Evolutionary conservation across 2,888 invertebrate genomes (phyloP).

Genomic region (Epinotia demarniana): DNA sequence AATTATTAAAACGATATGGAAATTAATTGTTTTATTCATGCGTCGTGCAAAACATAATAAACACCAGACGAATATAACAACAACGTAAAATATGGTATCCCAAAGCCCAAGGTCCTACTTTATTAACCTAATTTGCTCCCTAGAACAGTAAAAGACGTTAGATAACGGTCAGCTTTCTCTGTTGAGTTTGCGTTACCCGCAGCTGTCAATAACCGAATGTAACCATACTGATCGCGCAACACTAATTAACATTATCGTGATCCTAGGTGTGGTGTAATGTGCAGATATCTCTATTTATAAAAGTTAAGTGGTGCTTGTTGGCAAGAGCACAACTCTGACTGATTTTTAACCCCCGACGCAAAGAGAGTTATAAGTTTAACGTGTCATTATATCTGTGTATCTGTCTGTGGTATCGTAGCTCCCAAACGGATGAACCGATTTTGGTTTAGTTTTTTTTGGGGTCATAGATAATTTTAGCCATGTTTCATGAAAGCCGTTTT

Average conservation of each 20-base stretch:
- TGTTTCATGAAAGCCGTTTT: too few relatives aligned
- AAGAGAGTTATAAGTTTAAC: too few relatives aligned
- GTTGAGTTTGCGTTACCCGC: constrained; percentile 6
- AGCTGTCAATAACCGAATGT: constrained; percentile 33
- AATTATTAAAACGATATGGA: constrained; percentile 8
- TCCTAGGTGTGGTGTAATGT: constrained; percentile 21
- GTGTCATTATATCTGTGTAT: too few relatives aligned
- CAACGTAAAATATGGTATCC: neutral
- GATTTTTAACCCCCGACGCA: too few relatives aligned
- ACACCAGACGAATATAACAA: neutral
- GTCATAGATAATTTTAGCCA: too few relatives aligned
- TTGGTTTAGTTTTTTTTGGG: too few relatives aligned
- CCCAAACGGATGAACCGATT: too few relatives aligned
- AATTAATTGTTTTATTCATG: neutral
- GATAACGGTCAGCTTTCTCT: constrained; percentile 32
- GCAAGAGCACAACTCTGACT: neutral
- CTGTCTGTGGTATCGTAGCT: too few relatives aligned
- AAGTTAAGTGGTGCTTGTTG: neutral
- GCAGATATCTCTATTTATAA: neutral
- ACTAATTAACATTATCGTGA: constrained; percentile 36
- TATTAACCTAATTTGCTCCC: neutral
- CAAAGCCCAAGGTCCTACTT: neutral
- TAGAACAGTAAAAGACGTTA: constrained; percentile 13
- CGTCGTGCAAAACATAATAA: neutral
- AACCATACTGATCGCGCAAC: constrained; percentile 29